Evolutionary conservation across 2,797 vertebrate genomes (phyloP).

Genomic region (Kryptopterus vitreolus): DNA sequence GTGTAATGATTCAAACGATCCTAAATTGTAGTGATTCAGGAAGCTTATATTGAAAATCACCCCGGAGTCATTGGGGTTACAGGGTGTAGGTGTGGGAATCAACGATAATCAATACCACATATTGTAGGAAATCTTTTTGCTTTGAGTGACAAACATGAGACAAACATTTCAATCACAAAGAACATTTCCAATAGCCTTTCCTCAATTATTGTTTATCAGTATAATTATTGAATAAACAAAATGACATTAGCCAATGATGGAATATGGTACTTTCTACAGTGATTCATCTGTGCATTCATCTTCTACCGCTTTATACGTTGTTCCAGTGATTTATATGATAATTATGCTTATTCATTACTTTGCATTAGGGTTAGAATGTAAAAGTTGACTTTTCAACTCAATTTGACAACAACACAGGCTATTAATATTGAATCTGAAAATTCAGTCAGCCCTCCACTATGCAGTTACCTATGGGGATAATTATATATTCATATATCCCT

Average conservation of each 20-base stretch:
- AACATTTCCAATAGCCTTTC: background rate
- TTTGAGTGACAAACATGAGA: background rate
- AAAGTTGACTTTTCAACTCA: background rate
- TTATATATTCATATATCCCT: background rate
- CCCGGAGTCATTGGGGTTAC: too few species aligned
- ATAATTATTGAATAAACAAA: background rate
- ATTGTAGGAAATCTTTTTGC: background rate
- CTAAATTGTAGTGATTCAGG: too few species aligned
- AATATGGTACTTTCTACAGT: background rate
- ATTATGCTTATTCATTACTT: background rate
- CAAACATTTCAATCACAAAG: background rate
- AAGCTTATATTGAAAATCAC: too few species aligned
- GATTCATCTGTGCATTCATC: too few species aligned
- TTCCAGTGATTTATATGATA: background rate
- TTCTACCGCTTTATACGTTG: too few species aligned
- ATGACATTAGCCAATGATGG: background rate
- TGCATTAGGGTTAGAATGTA: background rate
- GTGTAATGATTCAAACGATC: too few species aligned
- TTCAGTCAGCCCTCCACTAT: background rate
- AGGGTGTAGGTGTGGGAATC: too few species aligned
- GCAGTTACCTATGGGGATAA: background rate
- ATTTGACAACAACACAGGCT: background rate
- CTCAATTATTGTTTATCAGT: background rate
- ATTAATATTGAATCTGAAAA: background rate
- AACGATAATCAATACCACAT: too few species aligned